Base-by-base conservation (phyloP, 2,888 invertebrate species). In the Cyclophora albipunctata region DNA sequence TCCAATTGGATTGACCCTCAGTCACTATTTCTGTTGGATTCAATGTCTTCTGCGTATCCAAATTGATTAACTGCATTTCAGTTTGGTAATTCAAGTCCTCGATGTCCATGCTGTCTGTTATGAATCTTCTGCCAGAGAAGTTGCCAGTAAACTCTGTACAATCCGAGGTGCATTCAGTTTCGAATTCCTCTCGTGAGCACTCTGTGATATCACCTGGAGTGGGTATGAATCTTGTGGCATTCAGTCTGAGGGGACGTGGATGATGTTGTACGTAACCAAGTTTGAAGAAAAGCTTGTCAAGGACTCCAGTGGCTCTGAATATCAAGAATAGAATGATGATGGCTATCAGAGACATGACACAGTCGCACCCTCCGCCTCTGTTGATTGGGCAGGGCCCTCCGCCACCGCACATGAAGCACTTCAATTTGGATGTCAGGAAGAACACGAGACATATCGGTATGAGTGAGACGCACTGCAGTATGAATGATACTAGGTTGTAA, bases 391-490 rank as follows among this genome's bases (percentile, higher is more conserved):
- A 81, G 0, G 76, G 73, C 0, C 84, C 84, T 0, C 83, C 80
- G 0, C 85, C 84, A 0, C 84, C 78, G 40, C 85, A 84, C 73
- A 84, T 71, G 42, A 81, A 77, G 52, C 83, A 81, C 51, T 79
- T 81, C 35, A 84, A 63, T 37, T 73, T 66, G 1, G 84, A 67
- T 4, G 84, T 79, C 3, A 82, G 44, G 2, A 84, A 46, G 42
- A 86, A 85, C 7, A 84, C 78, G 2, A 75, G 47, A 53, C 85
- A 85, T 45, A 86, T 81, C 0, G 85, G 85, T 60, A 85, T 64
- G 0, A 86, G 68, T 0, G 85, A 84, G 52, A 83, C 46, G 66
- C 82, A 68, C 68, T 86, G 85, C 7, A 84, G 62, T 47, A 83
- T 0, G 49, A 82, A 82, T 5, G 84, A 85, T 65, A 84, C 64